Conservation (phyloP, 1,140 invertebrate species). For the Schlechtendalia chinensis region DNA sequence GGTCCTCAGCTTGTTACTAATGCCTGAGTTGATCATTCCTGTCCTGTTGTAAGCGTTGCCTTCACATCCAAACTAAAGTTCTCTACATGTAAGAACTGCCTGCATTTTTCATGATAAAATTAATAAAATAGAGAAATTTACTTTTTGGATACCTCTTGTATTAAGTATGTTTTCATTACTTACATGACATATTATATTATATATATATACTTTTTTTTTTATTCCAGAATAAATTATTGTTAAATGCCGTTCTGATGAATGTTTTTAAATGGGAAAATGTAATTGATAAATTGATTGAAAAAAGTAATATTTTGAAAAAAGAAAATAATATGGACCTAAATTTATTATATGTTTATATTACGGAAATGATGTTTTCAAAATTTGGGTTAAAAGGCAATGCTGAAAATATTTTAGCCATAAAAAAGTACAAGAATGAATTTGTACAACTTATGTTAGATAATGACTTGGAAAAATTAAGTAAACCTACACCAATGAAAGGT, state of each 20-base stretch:
- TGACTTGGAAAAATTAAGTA: constrained; percentile 28
- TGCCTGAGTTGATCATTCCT: too few relatives aligned
- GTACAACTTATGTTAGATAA: constrained; percentile 18
- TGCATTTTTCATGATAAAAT: too few relatives aligned
- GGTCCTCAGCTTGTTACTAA: too few relatives aligned
- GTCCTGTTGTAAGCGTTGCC: too few relatives aligned
- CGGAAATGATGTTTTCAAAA: constrained; percentile 79
- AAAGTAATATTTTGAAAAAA: constrained; percentile 65
- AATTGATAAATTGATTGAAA: constrained; percentile 66
- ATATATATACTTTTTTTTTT: constrained; percentile 56
- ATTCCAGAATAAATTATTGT: constrained; percentile 68
- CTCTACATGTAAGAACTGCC: too few relatives aligned
- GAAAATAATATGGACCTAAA: constrained; percentile 68
- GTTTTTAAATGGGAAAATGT: constrained; percentile 67
- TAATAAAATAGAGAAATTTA: too few relatives aligned
- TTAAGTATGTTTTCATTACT: too few relatives aligned
- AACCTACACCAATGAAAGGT: not conserved
- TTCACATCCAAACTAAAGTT: too few relatives aligned
- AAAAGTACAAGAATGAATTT: constrained; percentile 51
- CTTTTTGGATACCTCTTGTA: too few relatives aligned
- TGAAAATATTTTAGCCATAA: constrained; percentile 40
- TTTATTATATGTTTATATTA: constrained; percentile 72
- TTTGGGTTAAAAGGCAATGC: constrained; percentile 61
- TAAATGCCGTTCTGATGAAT: constrained; percentile 72
- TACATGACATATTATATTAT: too few relatives aligned